These are phyloP conservation scores for Papio anubis DNA, from an alignment of 2,113 vertebrate genomes.

Conservation along the genomic window DNA sequence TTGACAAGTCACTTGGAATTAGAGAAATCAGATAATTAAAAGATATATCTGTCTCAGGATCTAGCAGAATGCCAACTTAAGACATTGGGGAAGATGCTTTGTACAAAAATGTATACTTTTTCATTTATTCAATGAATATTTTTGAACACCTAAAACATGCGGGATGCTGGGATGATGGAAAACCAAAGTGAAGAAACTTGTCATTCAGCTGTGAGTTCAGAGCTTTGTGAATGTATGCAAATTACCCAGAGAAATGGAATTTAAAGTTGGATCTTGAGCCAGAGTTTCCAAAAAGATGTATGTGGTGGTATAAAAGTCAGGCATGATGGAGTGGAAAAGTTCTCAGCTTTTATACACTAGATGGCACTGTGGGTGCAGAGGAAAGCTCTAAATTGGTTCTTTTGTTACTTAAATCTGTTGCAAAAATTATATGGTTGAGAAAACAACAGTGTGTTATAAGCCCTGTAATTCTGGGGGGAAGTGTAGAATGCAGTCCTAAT, in stretches of 20 bases:
- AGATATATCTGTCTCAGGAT: neutral
- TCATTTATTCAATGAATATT: constrained; percentile 39
- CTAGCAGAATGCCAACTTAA: neutral
- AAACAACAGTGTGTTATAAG: constrained; percentile 55
- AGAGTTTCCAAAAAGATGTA: constrained; percentile 23
- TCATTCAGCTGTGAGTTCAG: neutral
- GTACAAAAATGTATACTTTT: constrained; percentile 33
- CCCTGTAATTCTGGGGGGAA: neutral
- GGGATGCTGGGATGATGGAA: neutral
- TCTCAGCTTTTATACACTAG: constrained; percentile 71
- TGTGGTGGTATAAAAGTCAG: constrained; percentile 10
- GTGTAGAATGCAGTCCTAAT: constrained; percentile 57
- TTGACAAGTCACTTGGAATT: constrained; percentile 40
- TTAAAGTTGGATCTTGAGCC: constrained; percentile 41
- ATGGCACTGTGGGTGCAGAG: constrained; percentile 85
- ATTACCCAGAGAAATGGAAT: constrained; percentile 27
- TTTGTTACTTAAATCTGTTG: constrained; percentile 66
- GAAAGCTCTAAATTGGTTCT: constrained; percentile 69
- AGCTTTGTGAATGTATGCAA: neutral
- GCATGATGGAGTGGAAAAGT: neutral
- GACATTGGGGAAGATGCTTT: constrained; percentile 16
- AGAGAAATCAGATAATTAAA: neutral
- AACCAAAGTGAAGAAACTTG: constrained; percentile 4
- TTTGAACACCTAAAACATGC: constrained; percentile 20
- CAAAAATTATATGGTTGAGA: constrained; percentile 40